Evolutionary conservation across 2,113 vertebrate species (phyloP).

Genomic region (Pseudorasbora parva): DNA sequence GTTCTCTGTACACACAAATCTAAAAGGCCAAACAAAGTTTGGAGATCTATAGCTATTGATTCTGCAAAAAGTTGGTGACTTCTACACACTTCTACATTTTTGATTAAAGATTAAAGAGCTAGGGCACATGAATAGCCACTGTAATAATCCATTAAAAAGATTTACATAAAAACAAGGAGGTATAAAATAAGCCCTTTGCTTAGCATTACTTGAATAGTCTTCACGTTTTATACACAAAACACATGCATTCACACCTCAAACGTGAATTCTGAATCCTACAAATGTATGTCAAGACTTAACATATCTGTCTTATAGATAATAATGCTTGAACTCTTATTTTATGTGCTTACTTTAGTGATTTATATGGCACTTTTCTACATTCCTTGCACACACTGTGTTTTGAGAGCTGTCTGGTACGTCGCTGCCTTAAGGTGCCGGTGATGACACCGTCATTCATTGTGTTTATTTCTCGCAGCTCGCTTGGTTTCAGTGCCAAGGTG

Average conservation of each 20-base stretch:
- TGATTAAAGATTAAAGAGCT: too few relatives aligned
- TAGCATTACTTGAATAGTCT: too few relatives aligned
- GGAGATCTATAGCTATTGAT: too few relatives aligned
- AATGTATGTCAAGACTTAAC: too few relatives aligned
- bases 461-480: conserved; percentile 24
- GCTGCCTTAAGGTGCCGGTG: neutral
- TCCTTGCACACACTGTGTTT: conserved; percentile 8
- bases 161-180: too few relatives aligned
- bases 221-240: neutral
- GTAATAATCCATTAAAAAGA: neutral
- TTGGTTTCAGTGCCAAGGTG: neutral
- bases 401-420: neutral
- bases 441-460: conserved; percentile 24
- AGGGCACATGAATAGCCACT: too few relatives aligned
- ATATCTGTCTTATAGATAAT: too few relatives aligned
- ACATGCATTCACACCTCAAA: neutral
- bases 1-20: too few relatives aligned
- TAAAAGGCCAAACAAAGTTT: too few relatives aligned
- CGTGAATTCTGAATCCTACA: too few relatives aligned
- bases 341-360: neutral
- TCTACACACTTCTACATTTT: too few relatives aligned
- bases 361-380: neutral
- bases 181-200: neutral
- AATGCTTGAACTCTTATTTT: neutral
- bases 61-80: too few relatives aligned